Conservation (phyloP, 2,888 invertebrate species). For the Rhodophaea formosa region DNA sequence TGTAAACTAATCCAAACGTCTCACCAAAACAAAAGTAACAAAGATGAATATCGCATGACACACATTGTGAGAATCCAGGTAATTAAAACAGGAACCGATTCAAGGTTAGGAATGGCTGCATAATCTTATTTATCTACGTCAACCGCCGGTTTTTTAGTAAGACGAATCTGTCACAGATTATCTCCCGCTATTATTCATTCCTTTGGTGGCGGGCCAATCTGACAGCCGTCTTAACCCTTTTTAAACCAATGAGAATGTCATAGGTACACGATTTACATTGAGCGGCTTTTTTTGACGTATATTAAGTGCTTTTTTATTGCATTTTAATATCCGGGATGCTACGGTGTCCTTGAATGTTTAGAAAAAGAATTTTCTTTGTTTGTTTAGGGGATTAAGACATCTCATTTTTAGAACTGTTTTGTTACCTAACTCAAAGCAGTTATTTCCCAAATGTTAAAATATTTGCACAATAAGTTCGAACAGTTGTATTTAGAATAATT, state of each 20-base stretch:
- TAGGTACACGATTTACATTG: slow-evolving; percentile 70
- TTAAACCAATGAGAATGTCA: slow-evolving; percentile 76
- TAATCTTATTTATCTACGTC: slow-evolving; percentile 78
- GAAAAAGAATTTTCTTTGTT: slow-evolving; percentile 1
- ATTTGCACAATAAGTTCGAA: too few relatives aligned
- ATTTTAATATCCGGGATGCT: slow-evolving; percentile 47
- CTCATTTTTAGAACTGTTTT: neutral
- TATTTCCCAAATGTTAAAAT: too few relatives aligned
- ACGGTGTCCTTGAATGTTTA: slow-evolving; percentile 27
- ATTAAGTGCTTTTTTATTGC: slow-evolving; percentile 59
- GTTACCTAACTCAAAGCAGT: too few relatives aligned
- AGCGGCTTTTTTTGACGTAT: slow-evolving; percentile 47
- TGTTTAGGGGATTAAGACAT: neutral
- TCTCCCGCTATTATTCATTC: slow-evolving; percentile 73
- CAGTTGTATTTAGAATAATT: too few relatives aligned
- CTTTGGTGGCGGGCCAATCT: slow-evolving; percentile 71
- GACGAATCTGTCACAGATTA: slow-evolving; percentile 79
- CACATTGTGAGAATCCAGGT: slow-evolving; percentile 78
- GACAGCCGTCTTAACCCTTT: slow-evolving; percentile 80
- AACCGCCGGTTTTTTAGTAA: slow-evolving; percentile 75
- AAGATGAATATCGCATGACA: slow-evolving; percentile 45
- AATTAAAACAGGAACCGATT: slow-evolving; percentile 72
- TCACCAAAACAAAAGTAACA: slow-evolving; percentile 33
- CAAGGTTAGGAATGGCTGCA: slow-evolving; percentile 68
- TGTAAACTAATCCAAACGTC: neutral